Percentiles rank a stretch among this genome's conserved stretches.
phyloP scores from a whole-genome alignment of 2,113 vertebrate genomes.

The Propithecus coquereli region DNA sequence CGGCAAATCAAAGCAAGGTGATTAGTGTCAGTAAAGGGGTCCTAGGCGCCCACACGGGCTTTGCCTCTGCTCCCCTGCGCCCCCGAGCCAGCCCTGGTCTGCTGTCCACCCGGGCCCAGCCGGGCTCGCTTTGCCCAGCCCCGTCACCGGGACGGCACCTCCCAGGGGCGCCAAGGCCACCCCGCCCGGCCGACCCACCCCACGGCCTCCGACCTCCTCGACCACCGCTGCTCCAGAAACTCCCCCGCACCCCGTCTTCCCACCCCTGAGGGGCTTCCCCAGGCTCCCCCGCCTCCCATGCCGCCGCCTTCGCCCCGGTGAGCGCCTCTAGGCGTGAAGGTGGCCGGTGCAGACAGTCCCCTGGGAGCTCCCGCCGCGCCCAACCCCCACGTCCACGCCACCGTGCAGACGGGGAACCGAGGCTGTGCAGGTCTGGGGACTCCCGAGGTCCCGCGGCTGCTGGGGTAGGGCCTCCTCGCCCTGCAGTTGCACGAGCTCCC shows the following conservation, averaged over 20 bases:
- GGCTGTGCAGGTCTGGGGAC: too few relatives aligned
- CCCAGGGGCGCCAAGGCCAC: background rate
- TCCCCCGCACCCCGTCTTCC: rapidly evolving
- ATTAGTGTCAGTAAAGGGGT: background rate
- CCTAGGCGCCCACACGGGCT: rapidly evolving
- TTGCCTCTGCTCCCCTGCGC: background rate
- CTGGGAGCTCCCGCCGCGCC: background rate
- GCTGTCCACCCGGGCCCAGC: rapidly evolving
- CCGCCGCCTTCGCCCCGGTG: rapidly evolving
- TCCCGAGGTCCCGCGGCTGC: background rate
- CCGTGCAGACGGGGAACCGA: too few relatives aligned
- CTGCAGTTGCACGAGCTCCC: background rate
- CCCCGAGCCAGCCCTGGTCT: background rate
- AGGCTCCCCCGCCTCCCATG: background rate
- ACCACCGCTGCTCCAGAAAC: background rate
- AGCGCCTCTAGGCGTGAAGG: background rate
- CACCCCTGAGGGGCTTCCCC: background rate
- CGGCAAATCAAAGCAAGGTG: constrained; percentile 40
- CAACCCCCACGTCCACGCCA: too few relatives aligned
- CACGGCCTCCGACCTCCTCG: background rate
- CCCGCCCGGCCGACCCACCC: background rate
- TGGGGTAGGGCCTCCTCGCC: background rate
- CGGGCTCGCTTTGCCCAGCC: rapidly evolving
- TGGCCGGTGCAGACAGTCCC: background rate
- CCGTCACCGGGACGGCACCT: background rate